Percentiles rank a stretch among this genome's conserved stretches.
Evolutionary conservation across 2,888 invertebrate species (phyloP).

Genomic region (Microplitis deprimator): DNA sequence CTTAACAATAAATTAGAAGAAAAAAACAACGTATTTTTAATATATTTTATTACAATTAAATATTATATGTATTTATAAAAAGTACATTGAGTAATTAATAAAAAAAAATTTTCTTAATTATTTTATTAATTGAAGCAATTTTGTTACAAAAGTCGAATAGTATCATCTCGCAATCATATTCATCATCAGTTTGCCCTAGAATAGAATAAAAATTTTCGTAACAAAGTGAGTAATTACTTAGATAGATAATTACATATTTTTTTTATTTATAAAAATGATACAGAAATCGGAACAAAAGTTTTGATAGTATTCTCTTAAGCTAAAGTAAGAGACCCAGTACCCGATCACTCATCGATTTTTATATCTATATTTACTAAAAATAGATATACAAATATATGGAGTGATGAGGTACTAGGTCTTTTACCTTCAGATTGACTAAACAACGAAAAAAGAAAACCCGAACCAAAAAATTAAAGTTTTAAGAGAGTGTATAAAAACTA

Average conservation of each 20-base stretch:
- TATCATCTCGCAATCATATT: conserved; percentile 46
- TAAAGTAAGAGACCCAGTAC: too few species aligned
- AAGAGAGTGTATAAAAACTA: conserved; percentile 54
- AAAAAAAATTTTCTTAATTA: conserved; percentile 49
- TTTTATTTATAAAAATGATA: conserved; percentile 32
- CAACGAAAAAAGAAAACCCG: conserved; percentile 39
- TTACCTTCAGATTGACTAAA: conserved; percentile 37
- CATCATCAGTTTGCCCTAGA: conserved; percentile 46
- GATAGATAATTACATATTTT: conserved; percentile 43
- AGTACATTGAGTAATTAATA: not conserved
- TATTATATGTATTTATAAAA: not conserved
- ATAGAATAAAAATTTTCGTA: conserved; percentile 42
- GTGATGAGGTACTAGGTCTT: too few species aligned
- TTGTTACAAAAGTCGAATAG: conserved; percentile 58
- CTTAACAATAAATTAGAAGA: too few species aligned
- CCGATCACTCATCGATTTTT: too few species aligned
- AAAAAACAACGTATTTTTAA: too few species aligned
- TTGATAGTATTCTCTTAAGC: conserved; percentile 35
- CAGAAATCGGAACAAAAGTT: conserved; percentile 38
- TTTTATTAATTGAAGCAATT: conserved; percentile 60
- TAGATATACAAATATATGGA: too few species aligned
- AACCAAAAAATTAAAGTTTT: conserved; percentile 43
- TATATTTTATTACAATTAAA: not conserved
- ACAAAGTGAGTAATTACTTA: conserved; percentile 49
- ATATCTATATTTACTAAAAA: too few species aligned